Conservation (phyloP, 2,113 vertebrate species). For the Ia io region DNA sequence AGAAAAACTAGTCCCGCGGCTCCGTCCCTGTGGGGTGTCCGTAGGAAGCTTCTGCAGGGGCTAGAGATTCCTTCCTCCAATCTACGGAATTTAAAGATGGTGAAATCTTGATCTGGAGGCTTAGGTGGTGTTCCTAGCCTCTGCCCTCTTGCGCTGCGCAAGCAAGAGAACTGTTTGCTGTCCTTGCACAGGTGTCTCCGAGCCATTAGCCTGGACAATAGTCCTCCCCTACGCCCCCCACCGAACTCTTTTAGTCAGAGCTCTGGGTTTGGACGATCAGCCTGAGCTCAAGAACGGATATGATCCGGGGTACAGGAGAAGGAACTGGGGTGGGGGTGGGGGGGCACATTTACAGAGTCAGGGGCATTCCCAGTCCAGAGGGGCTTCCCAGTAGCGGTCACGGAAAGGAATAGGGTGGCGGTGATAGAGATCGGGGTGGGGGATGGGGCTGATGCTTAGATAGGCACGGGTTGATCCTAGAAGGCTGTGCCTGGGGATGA, state of each 20-base stretch:
- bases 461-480: background rate
- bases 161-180: background rate
- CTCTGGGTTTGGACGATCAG: background rate
- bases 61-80: background rate
- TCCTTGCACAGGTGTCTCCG: background rate
- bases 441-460: background rate
- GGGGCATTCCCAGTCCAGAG: background rate
- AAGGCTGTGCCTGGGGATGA: background rate
- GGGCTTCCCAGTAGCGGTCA: background rate
- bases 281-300: background rate
- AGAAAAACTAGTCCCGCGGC: background rate
- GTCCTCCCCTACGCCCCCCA: background rate
- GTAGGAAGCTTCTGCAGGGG: background rate
- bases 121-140: background rate
- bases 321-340: background rate
- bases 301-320: background rate
- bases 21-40: background rate
- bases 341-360: background rate
- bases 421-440: background rate
- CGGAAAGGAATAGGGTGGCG: background rate
- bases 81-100: background rate
- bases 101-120: background rate
- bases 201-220: background rate
- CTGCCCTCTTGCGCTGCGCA: background rate
- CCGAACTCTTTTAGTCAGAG: background rate